Conservation (phyloP, 1,140 invertebrate species). For the Drosophila kohkoa region DNA sequence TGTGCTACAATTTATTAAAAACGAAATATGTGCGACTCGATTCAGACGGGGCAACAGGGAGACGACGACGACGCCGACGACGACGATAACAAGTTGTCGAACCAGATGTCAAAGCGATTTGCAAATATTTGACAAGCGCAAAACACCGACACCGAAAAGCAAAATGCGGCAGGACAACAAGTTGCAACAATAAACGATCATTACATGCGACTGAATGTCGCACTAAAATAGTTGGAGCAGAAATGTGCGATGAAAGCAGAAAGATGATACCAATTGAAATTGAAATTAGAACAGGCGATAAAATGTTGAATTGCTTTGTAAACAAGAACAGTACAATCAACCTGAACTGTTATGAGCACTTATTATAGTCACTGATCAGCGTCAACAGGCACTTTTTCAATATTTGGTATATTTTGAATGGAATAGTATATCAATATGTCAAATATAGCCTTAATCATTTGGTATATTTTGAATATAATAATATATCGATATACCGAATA, state of each 20-base stretch:
- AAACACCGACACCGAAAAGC: constrained; percentile 61
- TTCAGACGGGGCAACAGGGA: constrained; percentile 35
- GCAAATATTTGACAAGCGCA: constrained; percentile 83
- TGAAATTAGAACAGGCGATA: background rate
- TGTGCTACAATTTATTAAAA: constrained; percentile 83
- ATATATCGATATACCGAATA: too few relatives aligned
- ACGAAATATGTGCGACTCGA: constrained; percentile 76
- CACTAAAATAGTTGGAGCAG: constrained; percentile 13
- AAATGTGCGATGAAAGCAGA: background rate
- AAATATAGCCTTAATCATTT: too few relatives aligned
- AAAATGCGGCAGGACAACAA: constrained; percentile 36
- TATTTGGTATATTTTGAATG: too few relatives aligned
- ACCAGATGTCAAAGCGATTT: constrained; percentile 83
- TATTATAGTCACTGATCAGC: too few relatives aligned
- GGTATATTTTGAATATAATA: too few relatives aligned
- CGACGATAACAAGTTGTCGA: constrained; percentile 82
- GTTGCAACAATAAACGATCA: constrained; percentile 33
- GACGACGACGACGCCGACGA: constrained; percentile 26
- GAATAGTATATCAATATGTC: too few relatives aligned
- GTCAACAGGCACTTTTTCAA: too few relatives aligned
- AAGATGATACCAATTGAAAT: constrained; percentile 8
- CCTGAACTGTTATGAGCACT: too few relatives aligned
- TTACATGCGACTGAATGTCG: constrained; percentile 22
- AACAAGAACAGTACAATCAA: too few relatives aligned
- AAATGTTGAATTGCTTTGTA: background rate